Percentiles rank a stretch among this genome's conserved stretches.
Evolutionary conservation across 37 sponge, comb jelly and placozoan species (phyloP).

Genomic region (Beroe ovata): DNA sequence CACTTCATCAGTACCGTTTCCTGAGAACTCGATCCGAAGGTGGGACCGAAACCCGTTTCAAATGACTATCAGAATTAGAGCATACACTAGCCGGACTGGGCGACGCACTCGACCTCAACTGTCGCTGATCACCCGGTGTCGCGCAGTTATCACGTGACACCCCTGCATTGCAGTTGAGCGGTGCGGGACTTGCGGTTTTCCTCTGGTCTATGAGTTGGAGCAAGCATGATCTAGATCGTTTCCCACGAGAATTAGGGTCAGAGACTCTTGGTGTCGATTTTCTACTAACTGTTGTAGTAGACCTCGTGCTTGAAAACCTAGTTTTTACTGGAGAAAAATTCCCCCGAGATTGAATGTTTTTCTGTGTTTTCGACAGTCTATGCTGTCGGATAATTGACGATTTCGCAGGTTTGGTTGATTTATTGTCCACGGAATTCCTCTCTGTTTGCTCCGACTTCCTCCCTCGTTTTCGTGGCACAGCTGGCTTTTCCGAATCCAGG

Average conservation of each 20-base stretch:
- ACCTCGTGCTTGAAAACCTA: not conserved
- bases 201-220: constrained; percentile 33
- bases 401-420: not conserved
- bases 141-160: not conserved
- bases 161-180: not conserved
- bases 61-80: not conserved
- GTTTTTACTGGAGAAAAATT: not conserved
- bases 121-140: not conserved
- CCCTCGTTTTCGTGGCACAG: not conserved
- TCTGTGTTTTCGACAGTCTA: too few species aligned
- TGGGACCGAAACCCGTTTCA: not conserved
- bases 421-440: not conserved
- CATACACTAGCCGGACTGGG: not conserved
- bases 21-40: constrained; percentile 11
- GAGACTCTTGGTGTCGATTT: not conserved
- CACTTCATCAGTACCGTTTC: not conserved
- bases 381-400: too few species aligned
- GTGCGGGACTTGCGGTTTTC: not conserved
- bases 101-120: not conserved
- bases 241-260: not conserved
- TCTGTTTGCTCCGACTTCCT: not conserved
- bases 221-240: not conserved
- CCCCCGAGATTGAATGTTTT: too few species aligned
- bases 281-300: not conserved
- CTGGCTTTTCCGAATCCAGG: not conserved